Percentiles rank a stretch among this genome's conserved stretches.
phyloP scores from a whole-genome alignment of 1,140 invertebrate genomes.

The Uloborus diversus region DNA sequence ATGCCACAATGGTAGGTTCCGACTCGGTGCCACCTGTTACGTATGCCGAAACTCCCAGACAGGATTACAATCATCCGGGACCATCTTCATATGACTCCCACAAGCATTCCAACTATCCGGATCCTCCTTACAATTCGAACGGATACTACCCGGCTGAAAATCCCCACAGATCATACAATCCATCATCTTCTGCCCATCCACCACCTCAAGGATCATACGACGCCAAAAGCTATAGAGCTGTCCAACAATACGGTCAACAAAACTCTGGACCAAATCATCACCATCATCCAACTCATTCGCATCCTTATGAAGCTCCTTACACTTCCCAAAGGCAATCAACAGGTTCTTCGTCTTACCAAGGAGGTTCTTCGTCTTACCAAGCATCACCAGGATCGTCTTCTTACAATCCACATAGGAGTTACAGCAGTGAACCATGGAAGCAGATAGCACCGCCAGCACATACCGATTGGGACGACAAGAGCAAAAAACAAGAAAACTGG shows the following conservation, averaged over 20 bases:
- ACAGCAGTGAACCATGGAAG: constrained; percentile 19
- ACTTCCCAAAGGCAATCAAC: background rate
- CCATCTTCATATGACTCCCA: background rate
- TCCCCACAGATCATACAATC: background rate
- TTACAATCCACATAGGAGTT: constrained; percentile 5
- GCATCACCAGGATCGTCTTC: background rate
- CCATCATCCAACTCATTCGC: background rate
- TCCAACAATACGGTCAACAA: background rate
- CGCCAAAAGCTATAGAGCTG: constrained; percentile 14
- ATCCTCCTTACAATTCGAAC: constrained; percentile 1
- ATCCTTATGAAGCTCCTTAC: background rate
- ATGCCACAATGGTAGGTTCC: constrained; percentile 2
- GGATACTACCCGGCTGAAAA: constrained; percentile 13
- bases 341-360: background rate
- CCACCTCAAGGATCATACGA: constrained; percentile 40
- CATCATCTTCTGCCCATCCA: background rate
- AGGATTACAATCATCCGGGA: background rate
- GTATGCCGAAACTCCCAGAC: constrained; percentile 34
- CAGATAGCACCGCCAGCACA: background rate
- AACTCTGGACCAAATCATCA: background rate
- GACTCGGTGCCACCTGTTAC: constrained; percentile 24
- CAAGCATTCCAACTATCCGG: background rate
- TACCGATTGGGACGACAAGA: constrained; percentile 46
- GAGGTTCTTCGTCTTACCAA: background rate
- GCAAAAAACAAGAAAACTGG: constrained; percentile 2